A percentile compares a stretch with the other conserved stretches of the same genome.
phyloP scores from a whole-genome alignment of 2,113 vertebrate species.

The Gadus macrocephalus region DNA sequence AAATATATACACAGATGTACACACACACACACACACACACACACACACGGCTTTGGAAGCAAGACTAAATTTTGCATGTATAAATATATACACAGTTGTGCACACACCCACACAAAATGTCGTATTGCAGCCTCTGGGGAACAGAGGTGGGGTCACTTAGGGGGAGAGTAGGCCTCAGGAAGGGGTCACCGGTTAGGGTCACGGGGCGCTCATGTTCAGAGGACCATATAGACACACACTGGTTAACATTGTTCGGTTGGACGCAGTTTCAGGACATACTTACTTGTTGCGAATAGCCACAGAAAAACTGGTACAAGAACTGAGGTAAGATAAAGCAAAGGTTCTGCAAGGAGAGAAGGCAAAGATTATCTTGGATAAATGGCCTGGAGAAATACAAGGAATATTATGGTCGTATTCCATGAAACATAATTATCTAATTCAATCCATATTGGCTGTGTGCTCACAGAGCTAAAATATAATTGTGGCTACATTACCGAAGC shows the following conservation, averaged over 20 bases:
- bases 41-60: neutral
- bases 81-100: no score
- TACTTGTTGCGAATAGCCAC: slow-evolving; percentile 98
- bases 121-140: neutral
- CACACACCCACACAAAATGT: neutral
- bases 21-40: neutral
- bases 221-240: no score
- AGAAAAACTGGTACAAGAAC: slow-evolving; percentile 99
- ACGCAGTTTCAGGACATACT: slow-evolving; percentile 43
- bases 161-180: slow-evolving; percentile 14
- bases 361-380: no score
- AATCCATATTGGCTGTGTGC: no score
- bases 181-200: slow-evolving; percentile 17
- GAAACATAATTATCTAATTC: no score
- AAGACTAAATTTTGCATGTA: slow-evolving; percentile 2
- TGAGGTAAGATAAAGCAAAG: slow-evolving; percentile 99
- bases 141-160: slow-evolving; percentile 19
- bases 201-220: slow-evolving; percentile 25
- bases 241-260: slow-evolving; percentile 16
- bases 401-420: no score
- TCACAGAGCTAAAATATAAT: no score
- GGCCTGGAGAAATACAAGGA: no score
- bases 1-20: neutral
- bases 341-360: slow-evolving; percentile 73
- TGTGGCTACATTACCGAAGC: no score